Base-by-base conservation (phyloP, 53 echinoderm and acorn worm genomes). In the Pentamera pediparva region DNA sequence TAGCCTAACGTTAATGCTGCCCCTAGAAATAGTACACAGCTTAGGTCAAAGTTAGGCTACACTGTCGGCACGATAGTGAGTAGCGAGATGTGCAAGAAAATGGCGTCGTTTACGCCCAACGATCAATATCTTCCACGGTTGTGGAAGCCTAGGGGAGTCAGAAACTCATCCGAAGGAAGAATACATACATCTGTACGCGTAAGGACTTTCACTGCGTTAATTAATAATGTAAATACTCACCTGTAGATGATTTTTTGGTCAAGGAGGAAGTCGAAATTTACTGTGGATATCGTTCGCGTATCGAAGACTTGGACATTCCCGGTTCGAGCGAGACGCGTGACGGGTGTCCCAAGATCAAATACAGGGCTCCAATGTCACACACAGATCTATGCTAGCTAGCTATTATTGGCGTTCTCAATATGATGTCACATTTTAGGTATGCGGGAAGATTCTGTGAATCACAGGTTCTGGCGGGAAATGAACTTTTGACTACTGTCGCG, bases 341-440 rank as follows among this genome's bases (percentile, higher is more conserved):
- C 73, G 73, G 73, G 73, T 72, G 54, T 51, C 73, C 73, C n/a
- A 35, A 72, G 37, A 72, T 54, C 73, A 72, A 52, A 50, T 8
- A 34, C 73, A 72, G 73, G 73, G 73, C 30, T 39, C 25, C 45
- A 28, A 67, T 41, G 67, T 67, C 67, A 67, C 45, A 10, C 8
- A 67, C 40, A 41, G 40, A 32, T 47, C 30, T n/a, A n/a, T n/a
- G n/a, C n/a, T n/a, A n/a, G n/a, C n/a, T n/a, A 39, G 15, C 43
- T 67, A 28, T 67, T 67, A 67, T 67, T 67, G 67, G 67, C n/a
- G 40, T 25, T 30, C 31, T 18, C 17, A 31, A 41, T 17, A 67
- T 67, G 67, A 67, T 67, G 67, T 67, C 67, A 67, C 47, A 24
- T 43, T 67, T 67, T 45, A 28, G 67, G 67, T 67, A 67, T 67